A percentile compares a stretch with the other conserved stretches of the same genome.
phyloP scores from a whole-genome alignment of 1,140 invertebrate species.

The Odontomachus brunneus region DNA sequence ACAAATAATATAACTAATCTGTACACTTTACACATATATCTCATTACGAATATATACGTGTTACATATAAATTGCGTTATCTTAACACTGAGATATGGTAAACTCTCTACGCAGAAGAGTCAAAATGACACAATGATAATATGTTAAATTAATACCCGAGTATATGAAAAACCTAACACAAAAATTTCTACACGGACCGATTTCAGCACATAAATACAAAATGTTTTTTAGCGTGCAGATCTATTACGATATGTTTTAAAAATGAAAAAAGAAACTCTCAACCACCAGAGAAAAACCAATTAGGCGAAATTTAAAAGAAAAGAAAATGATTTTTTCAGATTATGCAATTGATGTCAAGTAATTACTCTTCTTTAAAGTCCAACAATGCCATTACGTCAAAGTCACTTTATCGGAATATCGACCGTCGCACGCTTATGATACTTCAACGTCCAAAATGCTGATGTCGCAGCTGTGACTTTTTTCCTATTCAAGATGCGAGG shows the following conservation, averaged over 20 bases:
- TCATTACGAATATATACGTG: not conserved
- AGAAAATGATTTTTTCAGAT: constrained; percentile 6
- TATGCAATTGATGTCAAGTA: not conserved
- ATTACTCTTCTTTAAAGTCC: not conserved
- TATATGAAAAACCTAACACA: no score
- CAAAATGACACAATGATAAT: no score
- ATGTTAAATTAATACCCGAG: no score
- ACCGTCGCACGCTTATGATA: not conserved
- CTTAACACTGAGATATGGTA: no score
- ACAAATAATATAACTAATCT: no score
- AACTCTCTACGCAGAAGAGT: no score
- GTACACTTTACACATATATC: no score
- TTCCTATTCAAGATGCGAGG: not conserved
- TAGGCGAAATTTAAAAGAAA: not conserved
- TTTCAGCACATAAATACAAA: no score
- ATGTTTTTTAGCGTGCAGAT: no score
- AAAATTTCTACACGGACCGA: no score
- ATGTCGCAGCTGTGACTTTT: not conserved
- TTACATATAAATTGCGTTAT: not conserved
- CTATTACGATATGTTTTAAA: no score
- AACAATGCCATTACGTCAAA: not conserved
- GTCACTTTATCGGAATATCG: not conserved
- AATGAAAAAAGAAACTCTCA: not conserved
- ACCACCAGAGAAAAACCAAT: not conserved
- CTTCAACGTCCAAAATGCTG: constrained; percentile 6